Evolutionary conservation across 2,888 invertebrate species (phyloP), one percentile per base, ranked within the genome.

Genomic region (Microplitis deprimator): DNA sequence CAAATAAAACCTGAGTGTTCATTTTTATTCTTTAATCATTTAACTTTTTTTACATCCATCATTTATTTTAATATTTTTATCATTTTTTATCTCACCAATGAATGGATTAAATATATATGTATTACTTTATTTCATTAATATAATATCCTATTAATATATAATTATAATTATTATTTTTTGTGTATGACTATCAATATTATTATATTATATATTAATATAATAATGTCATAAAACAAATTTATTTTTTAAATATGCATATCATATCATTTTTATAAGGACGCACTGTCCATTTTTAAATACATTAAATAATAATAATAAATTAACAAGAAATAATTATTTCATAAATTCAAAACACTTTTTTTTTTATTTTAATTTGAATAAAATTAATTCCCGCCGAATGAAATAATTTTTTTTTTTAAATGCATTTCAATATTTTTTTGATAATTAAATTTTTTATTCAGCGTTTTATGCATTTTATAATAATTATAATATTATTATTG

Each of bases 211-310:
- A 85, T 87, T 85, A 84, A 87, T 88, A 88, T 50, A 13, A 50
- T 50, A 50, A 50, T 50, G 50, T 50, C 50, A 50, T 50, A 50
- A 50, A 13, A 50, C 50, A 50, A 50, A 89, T 88, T 89, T 89
- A 89, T 89, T 89, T 89, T 89, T 89, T 86, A 89, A 89, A 89
- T 84, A 87, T 88, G 89, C 89, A 89, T 89, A 89, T 89, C 89
- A 89, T 89, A 89, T 89, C 89, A 89, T 89, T 89, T 89, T 89
- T 89, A 89, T 89, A 88, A 85, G 84, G 85, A 81, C 75, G 76
- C 29, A 72, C 68, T 76, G 79, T 81, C 80, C 80, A 75, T 41
- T 79, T 81, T 77, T 13, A 79, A 77, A 69, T 16, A 17, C 68
- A 10, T 16, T 10, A 10, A 50, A 50, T 50, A 50, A 50, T 50